Conservation (phyloP, 2,113 vertebrate genomes). For the Pampusana beccarii region DNA sequence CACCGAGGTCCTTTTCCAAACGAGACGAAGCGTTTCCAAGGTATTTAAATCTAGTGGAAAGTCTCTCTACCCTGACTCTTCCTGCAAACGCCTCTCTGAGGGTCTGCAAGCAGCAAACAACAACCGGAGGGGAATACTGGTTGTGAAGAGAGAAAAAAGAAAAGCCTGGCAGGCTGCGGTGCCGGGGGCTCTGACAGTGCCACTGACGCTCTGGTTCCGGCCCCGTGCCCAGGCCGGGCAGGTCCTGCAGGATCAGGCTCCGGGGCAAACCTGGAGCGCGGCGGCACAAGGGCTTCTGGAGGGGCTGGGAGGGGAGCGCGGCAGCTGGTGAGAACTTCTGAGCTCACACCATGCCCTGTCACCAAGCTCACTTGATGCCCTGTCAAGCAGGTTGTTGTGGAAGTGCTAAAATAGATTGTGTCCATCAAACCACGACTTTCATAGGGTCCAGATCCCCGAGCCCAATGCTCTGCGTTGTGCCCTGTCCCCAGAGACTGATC, state of each 20-base stretch:
- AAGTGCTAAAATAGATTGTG: neutral
- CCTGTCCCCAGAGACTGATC: neutral
- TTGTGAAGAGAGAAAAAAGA: neutral
- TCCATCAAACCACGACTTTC: neutral
- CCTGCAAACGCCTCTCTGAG: neutral
- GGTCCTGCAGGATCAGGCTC: neutral
- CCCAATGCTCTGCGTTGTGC: accelerated
- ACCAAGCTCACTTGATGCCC: neutral
- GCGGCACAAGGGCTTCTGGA: too few species aligned
- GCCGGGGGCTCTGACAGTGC: neutral
- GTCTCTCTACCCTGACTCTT: neutral
- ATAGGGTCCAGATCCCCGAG: accelerated
- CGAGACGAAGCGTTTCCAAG: neutral
- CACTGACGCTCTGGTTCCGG: neutral
- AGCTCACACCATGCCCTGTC: too few species aligned
- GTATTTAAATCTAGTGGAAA: neutral
- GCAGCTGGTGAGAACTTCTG: neutral
- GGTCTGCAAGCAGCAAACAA: neutral
- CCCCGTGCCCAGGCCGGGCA: accelerated
- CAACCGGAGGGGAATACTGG: neutral
- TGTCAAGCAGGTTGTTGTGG: neutral
- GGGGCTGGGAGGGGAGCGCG: neutral
- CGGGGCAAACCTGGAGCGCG: neutral
- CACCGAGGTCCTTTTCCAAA: neutral
- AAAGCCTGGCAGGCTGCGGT: neutral